These are phyloP conservation scores for Gryllus longicercus DNA, from an alignment of 2,888 invertebrate species.

Conservation along the genomic window DNA sequence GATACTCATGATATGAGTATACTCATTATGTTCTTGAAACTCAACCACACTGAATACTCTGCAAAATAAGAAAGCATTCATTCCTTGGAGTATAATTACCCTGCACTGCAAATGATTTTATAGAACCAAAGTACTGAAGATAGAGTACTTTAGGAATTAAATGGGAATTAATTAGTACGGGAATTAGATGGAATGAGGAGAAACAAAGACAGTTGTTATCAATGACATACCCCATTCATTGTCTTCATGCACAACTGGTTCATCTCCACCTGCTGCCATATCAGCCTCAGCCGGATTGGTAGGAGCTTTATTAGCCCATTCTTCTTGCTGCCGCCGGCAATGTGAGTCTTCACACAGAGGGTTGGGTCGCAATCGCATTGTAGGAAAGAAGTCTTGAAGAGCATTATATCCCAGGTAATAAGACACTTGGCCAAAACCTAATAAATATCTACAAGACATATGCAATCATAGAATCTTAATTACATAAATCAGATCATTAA, in stretches of 20 bases:
- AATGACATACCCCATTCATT: slow-evolving; percentile 80
- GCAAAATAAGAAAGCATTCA: no score
- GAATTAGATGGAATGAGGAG: not conserved
- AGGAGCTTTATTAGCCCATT: slow-evolving; percentile 52
- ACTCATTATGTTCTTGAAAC: no score
- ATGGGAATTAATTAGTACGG: not conserved
- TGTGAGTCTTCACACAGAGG: slow-evolving; percentile 79
- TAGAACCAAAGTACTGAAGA: not conserved
- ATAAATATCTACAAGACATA: slow-evolving; percentile 66
- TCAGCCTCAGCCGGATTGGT: slow-evolving; percentile 37
- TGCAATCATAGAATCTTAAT: not conserved
- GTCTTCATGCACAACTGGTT: slow-evolving; percentile 67
- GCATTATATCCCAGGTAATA: slow-evolving; percentile 97
- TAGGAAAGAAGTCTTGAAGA: slow-evolving; percentile 92
- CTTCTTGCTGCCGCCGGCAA: slow-evolving; percentile 68
- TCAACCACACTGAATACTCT: no score
- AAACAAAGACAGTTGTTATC: not conserved
- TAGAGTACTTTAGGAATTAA: not conserved
- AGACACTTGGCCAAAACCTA: slow-evolving; percentile 87
- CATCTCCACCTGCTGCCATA: slow-evolving; percentile 54
- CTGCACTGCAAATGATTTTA: no score
- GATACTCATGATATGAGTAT: no score
- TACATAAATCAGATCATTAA: no score
- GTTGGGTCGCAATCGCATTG: slow-evolving; percentile 90
- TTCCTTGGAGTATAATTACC: no score